Percentiles rank a stretch among this genome's conserved stretches.
phyloP scores from a whole-genome alignment of 1,140 invertebrate species.

The Mycetomoellerius zeteki region DNA sequence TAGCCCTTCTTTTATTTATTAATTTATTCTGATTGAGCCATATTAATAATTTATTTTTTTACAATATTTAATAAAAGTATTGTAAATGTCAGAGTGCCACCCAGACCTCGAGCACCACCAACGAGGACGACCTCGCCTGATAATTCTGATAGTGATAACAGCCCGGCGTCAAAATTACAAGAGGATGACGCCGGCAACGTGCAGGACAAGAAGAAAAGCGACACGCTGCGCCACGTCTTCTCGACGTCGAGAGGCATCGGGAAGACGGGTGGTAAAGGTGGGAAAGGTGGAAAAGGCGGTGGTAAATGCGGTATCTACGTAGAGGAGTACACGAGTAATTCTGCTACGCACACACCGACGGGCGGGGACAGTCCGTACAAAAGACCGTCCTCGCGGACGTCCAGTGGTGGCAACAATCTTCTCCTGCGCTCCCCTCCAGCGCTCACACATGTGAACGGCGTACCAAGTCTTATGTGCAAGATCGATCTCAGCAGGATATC shows the following conservation, averaged over 20 bases:
- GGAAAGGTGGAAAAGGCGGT: slow-evolving; percentile 89
- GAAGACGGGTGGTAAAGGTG: slow-evolving; percentile 88
- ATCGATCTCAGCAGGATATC: slow-evolving; percentile 83
- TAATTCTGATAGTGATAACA: slow-evolving; percentile 85
- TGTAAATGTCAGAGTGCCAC: slow-evolving; percentile 78
- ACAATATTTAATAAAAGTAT: background rate
- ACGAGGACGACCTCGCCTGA: slow-evolving; percentile 81
- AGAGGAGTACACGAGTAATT: slow-evolving; percentile 82
- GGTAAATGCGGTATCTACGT: slow-evolving; percentile 87
- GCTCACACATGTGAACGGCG: slow-evolving; percentile 78
- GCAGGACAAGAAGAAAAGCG: slow-evolving; percentile 91
- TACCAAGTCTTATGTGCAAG: slow-evolving; percentile 83
- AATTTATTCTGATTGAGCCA: too few relatives aligned
- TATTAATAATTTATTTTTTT: too few relatives aligned
- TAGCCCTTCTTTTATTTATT: too few relatives aligned
- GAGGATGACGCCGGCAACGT: slow-evolving; percentile 87
- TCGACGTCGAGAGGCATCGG: slow-evolving; percentile 87
- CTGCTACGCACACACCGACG: slow-evolving; percentile 81
- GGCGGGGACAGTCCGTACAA: slow-evolving; percentile 85
- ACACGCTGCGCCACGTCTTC: slow-evolving; percentile 90
- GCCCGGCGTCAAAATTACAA: slow-evolving; percentile 87
- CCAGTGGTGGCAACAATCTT: slow-evolving; percentile 46
- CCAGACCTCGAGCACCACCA: slow-evolving; percentile 81
- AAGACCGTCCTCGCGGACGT: slow-evolving; percentile 80
- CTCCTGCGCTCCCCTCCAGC: slow-evolving; percentile 64